These are phyloP conservation scores for Cabera pusaria DNA, from an alignment of 2,888 invertebrate genomes.

Conservation along the genomic window DNA sequence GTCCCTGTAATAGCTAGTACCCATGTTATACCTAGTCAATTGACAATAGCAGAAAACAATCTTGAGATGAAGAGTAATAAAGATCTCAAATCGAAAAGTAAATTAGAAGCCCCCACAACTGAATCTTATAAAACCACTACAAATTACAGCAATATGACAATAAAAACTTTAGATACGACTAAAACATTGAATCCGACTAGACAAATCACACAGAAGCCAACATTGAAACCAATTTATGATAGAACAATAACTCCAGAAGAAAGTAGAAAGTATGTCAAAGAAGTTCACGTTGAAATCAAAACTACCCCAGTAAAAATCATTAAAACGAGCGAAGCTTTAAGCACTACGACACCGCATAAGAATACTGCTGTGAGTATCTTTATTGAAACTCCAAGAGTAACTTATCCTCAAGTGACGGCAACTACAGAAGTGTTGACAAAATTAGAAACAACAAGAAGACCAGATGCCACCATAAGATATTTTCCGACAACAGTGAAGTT, in stretches of 20 bases:
- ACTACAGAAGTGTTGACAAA: slow-evolving; percentile 34
- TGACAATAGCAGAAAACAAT: too few relatives aligned
- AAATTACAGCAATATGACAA: not conserved
- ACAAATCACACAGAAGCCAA: slow-evolving; percentile 24
- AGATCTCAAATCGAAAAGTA: too few relatives aligned
- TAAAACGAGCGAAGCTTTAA: slow-evolving; percentile 14
- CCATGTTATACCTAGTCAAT: too few relatives aligned
- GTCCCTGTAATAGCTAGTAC: slow-evolving; percentile 4
- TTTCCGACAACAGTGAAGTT: slow-evolving; percentile 61
- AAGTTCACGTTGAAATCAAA: slow-evolving; percentile 22
- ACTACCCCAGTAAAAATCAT: slow-evolving; percentile 25
- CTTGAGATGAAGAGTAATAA: too few relatives aligned
- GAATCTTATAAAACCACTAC: too few relatives aligned
- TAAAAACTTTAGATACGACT: slow-evolving; percentile 6
- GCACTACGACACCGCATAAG: slow-evolving; percentile 5
- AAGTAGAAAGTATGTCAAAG: slow-evolving; percentile 22
- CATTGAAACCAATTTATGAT: slow-evolving; percentile 38
- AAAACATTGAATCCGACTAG: slow-evolving; percentile 21
- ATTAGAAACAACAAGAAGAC: slow-evolving; percentile 48
- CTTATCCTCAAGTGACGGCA: slow-evolving; percentile 16
- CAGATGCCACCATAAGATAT: slow-evolving; percentile 53
- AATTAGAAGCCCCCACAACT: not conserved
- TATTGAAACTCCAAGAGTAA: slow-evolving; percentile 22
- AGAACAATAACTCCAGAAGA: slow-evolving; percentile 42
- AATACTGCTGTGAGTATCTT: slow-evolving; percentile 9